Conservation (phyloP, 2,113 vertebrate species). For the Apteryx owenii region DNA sequence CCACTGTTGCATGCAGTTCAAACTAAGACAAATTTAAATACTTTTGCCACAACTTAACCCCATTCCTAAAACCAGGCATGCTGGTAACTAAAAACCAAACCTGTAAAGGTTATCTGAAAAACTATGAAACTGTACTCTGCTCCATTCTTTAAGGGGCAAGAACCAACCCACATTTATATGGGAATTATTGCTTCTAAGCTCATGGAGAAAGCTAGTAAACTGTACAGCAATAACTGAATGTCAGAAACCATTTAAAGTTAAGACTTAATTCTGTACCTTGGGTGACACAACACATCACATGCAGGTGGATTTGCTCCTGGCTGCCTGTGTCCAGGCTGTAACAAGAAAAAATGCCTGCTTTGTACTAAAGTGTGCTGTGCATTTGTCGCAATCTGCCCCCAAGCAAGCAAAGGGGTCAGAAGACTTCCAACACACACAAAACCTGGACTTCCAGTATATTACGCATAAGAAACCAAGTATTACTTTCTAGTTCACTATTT, state of each 20-base stretch:
- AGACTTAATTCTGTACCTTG: not conserved
- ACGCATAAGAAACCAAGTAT: not conserved
- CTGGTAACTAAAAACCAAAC: not conserved
- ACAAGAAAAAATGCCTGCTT: not conserved
- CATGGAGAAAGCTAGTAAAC: not conserved
- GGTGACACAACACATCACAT: not conserved
- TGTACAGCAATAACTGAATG: not conserved
- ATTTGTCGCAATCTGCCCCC: not conserved
- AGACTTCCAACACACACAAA: not conserved
- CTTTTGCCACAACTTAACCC: not conserved
- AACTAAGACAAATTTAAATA: not conserved
- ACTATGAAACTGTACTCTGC: not conserved
- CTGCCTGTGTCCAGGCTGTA: not conserved
- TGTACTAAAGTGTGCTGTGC: not conserved
- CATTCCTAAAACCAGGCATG: not conserved
- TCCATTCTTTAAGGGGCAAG: not conserved
- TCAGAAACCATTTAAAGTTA: not conserved
- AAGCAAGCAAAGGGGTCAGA: not conserved
- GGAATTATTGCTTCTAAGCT: not conserved
- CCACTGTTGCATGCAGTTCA: not conserved
- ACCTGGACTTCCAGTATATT: not conserved
- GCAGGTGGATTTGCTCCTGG: not conserved
- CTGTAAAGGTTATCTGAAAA: not conserved
- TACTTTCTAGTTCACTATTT: not conserved
- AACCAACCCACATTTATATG: not conserved